phyloP scores from a whole-genome alignment of 2,797 vertebrate species.

The Masticophis lateralis region DNA sequence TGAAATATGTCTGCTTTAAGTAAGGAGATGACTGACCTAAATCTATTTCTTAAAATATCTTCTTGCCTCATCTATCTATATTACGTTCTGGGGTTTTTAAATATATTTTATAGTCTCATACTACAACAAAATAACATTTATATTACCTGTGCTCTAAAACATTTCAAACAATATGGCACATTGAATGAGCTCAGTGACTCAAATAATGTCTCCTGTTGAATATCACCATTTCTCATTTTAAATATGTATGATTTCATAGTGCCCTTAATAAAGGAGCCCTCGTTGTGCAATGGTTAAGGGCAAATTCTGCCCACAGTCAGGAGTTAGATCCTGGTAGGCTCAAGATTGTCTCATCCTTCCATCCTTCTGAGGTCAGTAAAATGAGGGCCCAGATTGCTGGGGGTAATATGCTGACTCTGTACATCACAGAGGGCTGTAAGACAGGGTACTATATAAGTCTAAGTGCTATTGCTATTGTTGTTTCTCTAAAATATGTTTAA shows the following conservation, averaged over 20 bases:
- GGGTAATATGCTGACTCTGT: too few species aligned
- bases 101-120: background rate
- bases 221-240: background rate
- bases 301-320: too few species aligned
- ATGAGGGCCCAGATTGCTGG: too few species aligned
- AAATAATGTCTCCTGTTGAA: background rate
- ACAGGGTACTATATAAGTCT: too few species aligned
- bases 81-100: background rate
- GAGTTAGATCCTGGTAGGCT: too few species aligned
- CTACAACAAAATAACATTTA: background rate
- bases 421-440: too few species aligned
- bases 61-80: background rate
- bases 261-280: background rate
- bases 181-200: background rate
- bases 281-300: too few species aligned
- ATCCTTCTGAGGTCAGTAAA: too few species aligned
- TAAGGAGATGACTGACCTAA: background rate
- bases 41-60: background rate
- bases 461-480: too few species aligned
- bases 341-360: too few species aligned
- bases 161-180: background rate
- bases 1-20: background rate
- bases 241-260: background rate
- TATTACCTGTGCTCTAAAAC: background rate
- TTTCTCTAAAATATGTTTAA: background rate